These are phyloP conservation scores for Agonopterix arenella DNA, from an alignment of 2,888 invertebrate genomes.

Conservation along the genomic window DNA sequence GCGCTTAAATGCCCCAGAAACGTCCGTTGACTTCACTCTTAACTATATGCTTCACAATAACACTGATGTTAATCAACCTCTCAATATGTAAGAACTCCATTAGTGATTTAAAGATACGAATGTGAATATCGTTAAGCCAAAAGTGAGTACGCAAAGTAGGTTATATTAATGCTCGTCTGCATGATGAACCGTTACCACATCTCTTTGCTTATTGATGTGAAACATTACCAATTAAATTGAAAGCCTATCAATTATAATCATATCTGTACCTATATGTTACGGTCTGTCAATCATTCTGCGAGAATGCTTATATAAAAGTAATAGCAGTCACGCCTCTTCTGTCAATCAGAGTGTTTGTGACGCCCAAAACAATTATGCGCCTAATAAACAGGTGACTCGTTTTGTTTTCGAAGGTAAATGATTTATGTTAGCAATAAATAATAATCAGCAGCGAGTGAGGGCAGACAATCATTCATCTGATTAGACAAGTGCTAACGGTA, in stretches of 20 bases:
- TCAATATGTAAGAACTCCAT: slow-evolving; percentile 25
- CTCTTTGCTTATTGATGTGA: slow-evolving; percentile 35
- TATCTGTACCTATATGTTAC: slow-evolving; percentile 24
- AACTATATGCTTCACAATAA: slow-evolving; percentile 21
- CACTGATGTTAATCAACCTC: slow-evolving; percentile 36
- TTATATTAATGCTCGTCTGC: slow-evolving; percentile 25
- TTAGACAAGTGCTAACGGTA: slow-evolving; percentile 38
- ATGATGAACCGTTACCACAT: slow-evolving; percentile 34
- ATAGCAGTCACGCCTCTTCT: slow-evolving; percentile 35
- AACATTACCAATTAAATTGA: slow-evolving; percentile 41
- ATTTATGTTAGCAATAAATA: slow-evolving; percentile 42
- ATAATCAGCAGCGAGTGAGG: slow-evolving; percentile 28
- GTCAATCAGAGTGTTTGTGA: slow-evolving; percentile 27
- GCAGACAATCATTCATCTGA: slow-evolving; percentile 32
- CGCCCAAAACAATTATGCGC: slow-evolving; percentile 29
- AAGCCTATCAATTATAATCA: slow-evolving; percentile 42
- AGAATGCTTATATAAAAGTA: slow-evolving; percentile 32
- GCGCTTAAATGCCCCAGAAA: slow-evolving; percentile 31
- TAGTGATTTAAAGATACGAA: slow-evolving; percentile 9
- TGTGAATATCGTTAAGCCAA: slow-evolving; percentile 29
- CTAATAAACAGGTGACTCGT: slow-evolving; percentile 16
- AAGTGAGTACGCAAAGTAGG: slow-evolving; percentile 33
- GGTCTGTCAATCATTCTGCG: slow-evolving; percentile 38
- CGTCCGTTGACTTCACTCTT: slow-evolving; percentile 21
- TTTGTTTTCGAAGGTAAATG: slow-evolving; percentile 26